Evolutionary conservation across 2,113 vertebrate species (phyloP), one percentile per base, ranked within the genome.

Genomic region (Thymallus thymallus): DNA sequence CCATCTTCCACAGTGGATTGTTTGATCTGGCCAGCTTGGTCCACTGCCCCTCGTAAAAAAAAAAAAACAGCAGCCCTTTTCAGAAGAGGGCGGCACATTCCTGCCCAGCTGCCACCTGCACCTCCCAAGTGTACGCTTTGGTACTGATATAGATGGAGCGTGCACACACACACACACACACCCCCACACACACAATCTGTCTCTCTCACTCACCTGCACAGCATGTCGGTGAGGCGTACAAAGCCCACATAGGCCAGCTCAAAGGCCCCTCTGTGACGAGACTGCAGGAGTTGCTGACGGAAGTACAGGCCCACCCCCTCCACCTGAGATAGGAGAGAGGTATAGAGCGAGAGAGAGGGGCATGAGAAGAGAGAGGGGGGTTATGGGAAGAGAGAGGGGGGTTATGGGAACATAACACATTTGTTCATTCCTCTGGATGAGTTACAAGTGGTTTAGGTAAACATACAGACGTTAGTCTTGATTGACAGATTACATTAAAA

Each of bases 181-280:
- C n/a, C n/a, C n/a, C n/a, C 32, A 77, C 62, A 64, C 45, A 2
- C 80, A 18, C 48, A 76, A 26, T 45, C 73, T 81, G 77, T 55
- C 67, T 68, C 14, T 32, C 3, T 14, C 30, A 68, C 88, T 82
- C 80, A 93, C 98, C 96, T 97, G 93, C 94, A 94, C 51, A 99
- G 92, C 90, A 92, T 93, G 87, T 97, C 96, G 0, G 94, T 98
- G 73, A 99, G 95, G 35, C 94, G 95, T 55, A 97, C 95, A 72
- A 99, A 99, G 76, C 98, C 98, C 88, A 97, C 94, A 0, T 98
- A 99, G 13, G 97, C 97, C 90, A 99, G 82, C 85, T 99, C 98
- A 90, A 99, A 99, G 29, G 97, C 96, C 45, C 98, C 98, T 77
- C 98, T 94, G 85, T 99, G 98, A 74, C 98, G 95, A 46, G 98